Percentiles rank a stretch among this genome's conserved stretches.
Conservation (phyloP, 2,113 vertebrate species). For the Rhegmatorhina hoffmannsi region DNA sequence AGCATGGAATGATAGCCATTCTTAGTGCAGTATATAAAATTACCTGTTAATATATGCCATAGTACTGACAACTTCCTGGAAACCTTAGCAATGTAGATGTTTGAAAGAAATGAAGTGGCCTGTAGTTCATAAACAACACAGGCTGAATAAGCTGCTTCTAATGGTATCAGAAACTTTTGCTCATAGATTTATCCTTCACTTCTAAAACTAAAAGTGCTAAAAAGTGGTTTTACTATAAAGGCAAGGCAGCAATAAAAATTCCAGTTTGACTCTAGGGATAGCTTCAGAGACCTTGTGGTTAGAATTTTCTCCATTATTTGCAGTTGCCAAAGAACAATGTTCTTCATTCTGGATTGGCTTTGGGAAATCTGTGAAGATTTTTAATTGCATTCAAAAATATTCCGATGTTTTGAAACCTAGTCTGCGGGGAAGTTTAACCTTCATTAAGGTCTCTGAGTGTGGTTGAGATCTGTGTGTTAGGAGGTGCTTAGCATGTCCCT, state of each 20-base stretch:
- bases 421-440: slow-evolving; percentile 13
- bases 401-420: slow-evolving; percentile 35
- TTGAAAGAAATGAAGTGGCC: not conserved
- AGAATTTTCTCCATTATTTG: slow-evolving; percentile 61
- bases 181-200: slow-evolving; percentile 42
- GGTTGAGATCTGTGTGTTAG: not conserved
- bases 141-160: slow-evolving; percentile 27
- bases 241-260: slow-evolving; percentile 61
- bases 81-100: not conserved
- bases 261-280: slow-evolving; percentile 63
- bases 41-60: not conserved
- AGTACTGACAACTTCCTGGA: slow-evolving; percentile 9
- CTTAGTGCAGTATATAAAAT: not conserved
- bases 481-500: not conserved
- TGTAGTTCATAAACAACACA: slow-evolving; percentile 44
- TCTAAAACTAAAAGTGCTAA: slow-evolving; percentile 56
- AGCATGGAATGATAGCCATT: not conserved
- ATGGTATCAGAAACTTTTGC: slow-evolving; percentile 57
- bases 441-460: not conserved
- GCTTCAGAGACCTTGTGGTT: slow-evolving; percentile 62
- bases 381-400: slow-evolving; percentile 54
- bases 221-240: slow-evolving; percentile 56
- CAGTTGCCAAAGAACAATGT: slow-evolving; percentile 31
- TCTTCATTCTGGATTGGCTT: slow-evolving; percentile 50
- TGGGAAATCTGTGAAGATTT: slow-evolving; percentile 39